Percentiles rank a stretch among this genome's conserved stretches.
Conservation (phyloP, 2,888 invertebrate genomes). For the Galerucella calmariensis region DNA sequence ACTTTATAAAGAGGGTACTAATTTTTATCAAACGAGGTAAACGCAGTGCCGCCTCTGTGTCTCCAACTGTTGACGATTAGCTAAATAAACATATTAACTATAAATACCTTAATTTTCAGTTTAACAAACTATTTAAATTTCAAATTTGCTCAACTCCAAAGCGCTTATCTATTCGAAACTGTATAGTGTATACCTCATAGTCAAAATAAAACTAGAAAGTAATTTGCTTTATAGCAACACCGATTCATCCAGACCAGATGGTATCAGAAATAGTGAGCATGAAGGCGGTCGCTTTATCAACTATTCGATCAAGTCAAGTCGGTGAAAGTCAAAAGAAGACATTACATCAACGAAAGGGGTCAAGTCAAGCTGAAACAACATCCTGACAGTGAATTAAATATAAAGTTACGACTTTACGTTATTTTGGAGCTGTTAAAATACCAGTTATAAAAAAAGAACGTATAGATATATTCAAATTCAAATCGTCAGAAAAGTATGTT, state of each 20-base stretch:
- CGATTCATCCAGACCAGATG: constrained; percentile 35
- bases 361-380: constrained; percentile 65
- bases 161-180: no score
- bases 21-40: no score
- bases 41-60: no score
- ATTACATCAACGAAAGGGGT: constrained; percentile 66
- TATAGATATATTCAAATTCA: neutral
- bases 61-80: no score
- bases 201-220: constrained; percentile 38
- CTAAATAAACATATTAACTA: no score
- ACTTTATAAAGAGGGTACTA: no score
- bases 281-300: constrained; percentile 57
- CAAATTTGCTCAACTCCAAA: no score
- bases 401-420: neutral
- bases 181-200: neutral
- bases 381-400: constrained; percentile 56
- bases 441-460: neutral
- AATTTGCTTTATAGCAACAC: constrained; percentile 41
- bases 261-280: constrained; percentile 41
- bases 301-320: constrained; percentile 47
- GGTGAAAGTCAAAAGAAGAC: constrained; percentile 66
- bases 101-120: no score
- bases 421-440: neutral
- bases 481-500: neutral
- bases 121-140: no score